Evolutionary conservation across 2,113 vertebrate genomes (phyloP), one percentile per base, ranked within the genome.

Genomic region (Oceanodroma tethys): DNA sequence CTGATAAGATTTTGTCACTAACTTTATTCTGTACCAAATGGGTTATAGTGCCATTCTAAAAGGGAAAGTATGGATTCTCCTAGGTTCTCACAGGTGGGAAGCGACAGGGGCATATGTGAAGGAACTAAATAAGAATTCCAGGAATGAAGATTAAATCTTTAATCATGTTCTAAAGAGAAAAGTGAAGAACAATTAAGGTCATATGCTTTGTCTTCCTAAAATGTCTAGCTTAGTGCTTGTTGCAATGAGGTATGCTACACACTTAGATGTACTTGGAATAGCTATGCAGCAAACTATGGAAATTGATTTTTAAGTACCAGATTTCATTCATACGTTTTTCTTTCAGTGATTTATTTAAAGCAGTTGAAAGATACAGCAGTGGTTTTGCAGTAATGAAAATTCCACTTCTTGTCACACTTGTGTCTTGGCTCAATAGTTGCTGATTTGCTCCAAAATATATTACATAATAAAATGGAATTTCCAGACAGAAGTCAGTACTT

Each of bases 381-480:
- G 66, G 94, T 91, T 98, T 97, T 93, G 84, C 71, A 91, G 70
- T 97, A 95, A 96, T 97, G 96, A 96, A 97, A 98, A 97, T 98
- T 97, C 95, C 97, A 97, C 81, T 91, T 94, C 94, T 95, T 95
- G 59, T 90, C 96, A 62, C 60, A 92, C 91, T 96, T 98, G 59
- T 82, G 86, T 93, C 50, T 96, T 96, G 84, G 95, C 97, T 97
- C 38, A 74, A 22, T 42, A 82, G 52, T 85, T 94, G 78, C 59
- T 92, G 55, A 74, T 50, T 88, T 88, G 43, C 40, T 96, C 81
- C 90, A 95, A 97, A 96, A 96, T 96, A 67, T 85, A 98, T 95
- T 97, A 92, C 93, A 81, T 89, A 97, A 97, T 97, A 91, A 97
- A 97, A 97, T 97, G 59, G 78, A 96, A 92, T 97, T 98, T 98